Evolutionary conservation across 1,140 invertebrate genomes (phyloP), one percentile per base, ranked within the genome.

Genomic region (Calephelis nemesis): DNA sequence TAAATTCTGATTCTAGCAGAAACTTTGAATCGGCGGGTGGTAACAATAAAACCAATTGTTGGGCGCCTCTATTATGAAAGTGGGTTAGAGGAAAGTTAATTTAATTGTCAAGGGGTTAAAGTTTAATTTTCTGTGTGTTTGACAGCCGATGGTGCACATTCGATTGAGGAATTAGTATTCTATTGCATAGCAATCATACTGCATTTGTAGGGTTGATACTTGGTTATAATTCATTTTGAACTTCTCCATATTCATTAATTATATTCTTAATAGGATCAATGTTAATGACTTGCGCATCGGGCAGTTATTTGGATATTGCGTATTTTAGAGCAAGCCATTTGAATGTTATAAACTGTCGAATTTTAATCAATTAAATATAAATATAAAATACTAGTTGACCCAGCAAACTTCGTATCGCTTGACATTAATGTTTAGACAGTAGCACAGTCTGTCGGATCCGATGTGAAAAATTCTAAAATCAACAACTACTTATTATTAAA

Each of bases 31-130:
- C 87, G 79, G 79, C 87, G 87, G 87, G 87, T 86, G 87, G 87
- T 87, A 87, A 89, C 87, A 89, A 89, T 87, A 87, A 87, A 83
- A 83, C 77, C 85, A 81, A 89, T 87, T 89, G 87, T 87, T 78
- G 70, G 77, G 75, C 47, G 65, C 65, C 66, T 76, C 79, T 80
- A 84, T 86, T 86, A 81, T 81, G 64, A 62, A 68, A 60, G 30
- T 50, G 30, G 30, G 54, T 45, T 74, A 52, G 69, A 72, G 74
- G 65, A 72, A 71, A 69, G 71, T 73, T 72, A 58, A 69, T 67
- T 67, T 67, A 72, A 74, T 71, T 67, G 60, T 69, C n/a, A 19
- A 42, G 8, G 67, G 52, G 58, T 67, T 70, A 81, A 63, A 74
- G 74, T 69, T 70, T 30, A 70, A 62, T 49, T 70, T 74, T 39